Evolutionary conservation across 2,113 vertebrate genomes (phyloP), one percentile per base, ranked within the genome.

Genomic region (Callipepla californica): DNA sequence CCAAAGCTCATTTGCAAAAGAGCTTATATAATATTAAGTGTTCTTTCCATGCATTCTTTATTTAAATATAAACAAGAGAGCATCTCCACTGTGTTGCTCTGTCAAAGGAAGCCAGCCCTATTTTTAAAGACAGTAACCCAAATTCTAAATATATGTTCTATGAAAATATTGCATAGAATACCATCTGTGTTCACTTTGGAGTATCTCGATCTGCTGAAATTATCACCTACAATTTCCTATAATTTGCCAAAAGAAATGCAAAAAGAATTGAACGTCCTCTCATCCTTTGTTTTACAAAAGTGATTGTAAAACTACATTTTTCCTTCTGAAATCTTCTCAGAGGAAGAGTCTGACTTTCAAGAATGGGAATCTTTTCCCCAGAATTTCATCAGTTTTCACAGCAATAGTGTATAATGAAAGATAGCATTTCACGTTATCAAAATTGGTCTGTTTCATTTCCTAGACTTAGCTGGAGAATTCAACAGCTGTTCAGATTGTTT

Each of bases 1-100:
- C 95, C 96, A 95, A 89, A 97, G 95, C 96, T 97, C 96, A 97
- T 97, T 97, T 97, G 77, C 96, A 96, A 96, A 96, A 94, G 82
- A 95, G 89, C 91, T 81, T 74, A 97, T 96, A 95, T 96, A 95
- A 97, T 97, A 97, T 97, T 95, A 97, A 97, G 80, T 40, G n/a
- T 80, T 90, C 28, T 84, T 76, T 65, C 65, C 72, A 75, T 85
- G 87, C 57, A 85, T 85, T 90, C 94, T 89, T 91, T 91, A 68
- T 95, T 96, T 80, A 77, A 88, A 83, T 72, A 61, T 90, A 95
- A 94, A 94, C 90, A 95, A 78, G 69, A 88, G 47, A 94, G 66
- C 87, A 88, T 88, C 90, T 74, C 90, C 50, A 42, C 21, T 4
- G 73, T 84, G 87, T 78, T 75, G 32, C 61, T 86, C 66, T 3